These are phyloP conservation scores for Tachysurus vachellii DNA, from an alignment of 2,113 vertebrate genomes.

Conservation along the genomic window DNA sequence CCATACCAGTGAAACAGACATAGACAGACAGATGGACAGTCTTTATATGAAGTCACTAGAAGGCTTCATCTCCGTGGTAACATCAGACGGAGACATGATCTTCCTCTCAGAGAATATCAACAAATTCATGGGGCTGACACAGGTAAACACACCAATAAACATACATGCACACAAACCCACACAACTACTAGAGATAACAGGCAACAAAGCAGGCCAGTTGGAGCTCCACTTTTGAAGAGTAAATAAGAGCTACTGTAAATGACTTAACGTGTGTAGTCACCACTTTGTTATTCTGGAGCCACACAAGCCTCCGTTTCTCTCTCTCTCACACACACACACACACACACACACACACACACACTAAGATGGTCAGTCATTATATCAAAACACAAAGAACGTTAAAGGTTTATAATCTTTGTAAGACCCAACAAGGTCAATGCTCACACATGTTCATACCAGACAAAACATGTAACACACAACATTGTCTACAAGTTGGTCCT, in stretches of 20 bases:
- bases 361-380: background rate
- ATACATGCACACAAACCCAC: background rate
- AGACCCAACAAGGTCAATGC: background rate
- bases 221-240: background rate
- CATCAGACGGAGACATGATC: constrained; percentile 97
- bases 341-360: background rate
- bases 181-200: background rate
- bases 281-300: constrained; percentile 19
- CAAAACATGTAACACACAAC: background rate
- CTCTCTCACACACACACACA: background rate
- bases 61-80: constrained; percentile 94
- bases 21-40: constrained; percentile 70
- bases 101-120: constrained; percentile 98
- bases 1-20: constrained; percentile 30
- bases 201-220: background rate
- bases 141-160: constrained; percentile 71
- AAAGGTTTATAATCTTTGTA: background rate
- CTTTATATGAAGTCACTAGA: constrained; percentile 94
- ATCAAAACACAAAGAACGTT: background rate
- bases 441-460: background rate
- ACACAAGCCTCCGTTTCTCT: background rate
- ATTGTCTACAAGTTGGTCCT: constrained; percentile 12
- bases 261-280: background rate
- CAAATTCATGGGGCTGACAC: constrained; percentile 97
- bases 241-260: background rate